Percentiles rank a stretch among this genome's conserved stretches.
Evolutionary conservation across 2,888 invertebrate species (phyloP).

Genomic region (Orthonevra nobilis): DNA sequence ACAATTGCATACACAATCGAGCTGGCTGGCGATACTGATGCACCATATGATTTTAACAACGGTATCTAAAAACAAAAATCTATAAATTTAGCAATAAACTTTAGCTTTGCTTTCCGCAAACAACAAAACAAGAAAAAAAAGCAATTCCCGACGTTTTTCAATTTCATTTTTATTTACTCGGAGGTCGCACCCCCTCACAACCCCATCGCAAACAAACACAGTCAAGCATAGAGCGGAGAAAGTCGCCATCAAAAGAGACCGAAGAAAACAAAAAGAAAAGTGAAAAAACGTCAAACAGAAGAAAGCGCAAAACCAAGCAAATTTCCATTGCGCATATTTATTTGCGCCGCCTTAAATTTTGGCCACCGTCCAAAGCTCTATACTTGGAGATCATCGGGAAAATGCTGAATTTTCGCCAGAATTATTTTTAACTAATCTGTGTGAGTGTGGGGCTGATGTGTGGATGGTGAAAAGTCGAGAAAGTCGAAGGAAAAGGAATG

Average conservation of each 20-base stretch:
- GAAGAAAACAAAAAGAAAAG: slow-evolving; percentile 30
- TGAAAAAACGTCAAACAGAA: slow-evolving; percentile 27
- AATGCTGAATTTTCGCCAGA: slow-evolving; percentile 80
- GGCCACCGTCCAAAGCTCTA: slow-evolving; percentile 91
- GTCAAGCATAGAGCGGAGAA: slow-evolving; percentile 18
- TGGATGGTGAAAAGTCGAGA: slow-evolving; percentile 50
- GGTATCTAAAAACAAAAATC: slow-evolving; percentile 20
- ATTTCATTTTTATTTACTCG: slow-evolving; percentile 51
- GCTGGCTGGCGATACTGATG: background rate
- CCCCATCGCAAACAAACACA: background rate
- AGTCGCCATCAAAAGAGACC: slow-evolving; percentile 31
- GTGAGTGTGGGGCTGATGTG: slow-evolving; percentile 64
- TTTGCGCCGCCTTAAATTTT: slow-evolving; percentile 81
- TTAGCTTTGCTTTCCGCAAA: slow-evolving; percentile 59
- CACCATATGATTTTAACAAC: slow-evolving; percentile 28
- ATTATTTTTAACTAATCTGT: slow-evolving; percentile 78
- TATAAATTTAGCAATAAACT: slow-evolving; percentile 38
- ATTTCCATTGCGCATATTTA: slow-evolving; percentile 72
- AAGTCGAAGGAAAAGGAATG: slow-evolving; percentile 20
- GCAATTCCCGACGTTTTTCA: slow-evolving; percentile 25
- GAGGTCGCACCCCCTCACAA: background rate
- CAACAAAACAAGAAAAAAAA: slow-evolving; percentile 10
- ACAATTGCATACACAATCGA: slow-evolving; percentile 27
- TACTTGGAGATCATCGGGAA: slow-evolving; percentile 88
- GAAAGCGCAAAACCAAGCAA: slow-evolving; percentile 57